These are phyloP conservation scores for Paratrypauchen microcephalus DNA, from an alignment of 2,797 vertebrate species.

Conservation along the genomic window DNA sequence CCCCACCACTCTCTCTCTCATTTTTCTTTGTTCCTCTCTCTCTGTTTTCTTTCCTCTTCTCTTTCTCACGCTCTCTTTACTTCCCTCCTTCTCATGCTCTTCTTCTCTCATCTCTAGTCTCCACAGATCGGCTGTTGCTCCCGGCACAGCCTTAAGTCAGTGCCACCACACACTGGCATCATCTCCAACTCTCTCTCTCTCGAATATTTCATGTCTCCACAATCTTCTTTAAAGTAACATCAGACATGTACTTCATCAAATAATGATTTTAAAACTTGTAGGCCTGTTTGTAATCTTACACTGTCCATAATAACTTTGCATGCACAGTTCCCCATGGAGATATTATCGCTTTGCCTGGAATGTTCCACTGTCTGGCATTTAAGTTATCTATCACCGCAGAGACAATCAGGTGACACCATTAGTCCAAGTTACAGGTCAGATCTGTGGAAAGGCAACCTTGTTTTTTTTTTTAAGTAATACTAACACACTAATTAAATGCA, in stretches of 20 bases:
- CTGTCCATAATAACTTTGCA: too few species aligned
- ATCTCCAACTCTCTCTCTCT: slow-evolving; percentile 13
- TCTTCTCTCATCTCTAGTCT: neutral
- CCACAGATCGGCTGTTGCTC: slow-evolving; percentile 27
- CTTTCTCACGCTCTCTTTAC: neutral
- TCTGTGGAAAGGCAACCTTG: too few species aligned
- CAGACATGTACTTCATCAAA: neutral
- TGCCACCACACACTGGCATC: slow-evolving; percentile 42
- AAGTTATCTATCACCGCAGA: too few species aligned
- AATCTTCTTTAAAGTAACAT: neutral
- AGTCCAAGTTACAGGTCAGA: too few species aligned
- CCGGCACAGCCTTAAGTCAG: slow-evolving; percentile 17
- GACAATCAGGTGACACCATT: too few species aligned
- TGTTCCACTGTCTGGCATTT: too few species aligned
- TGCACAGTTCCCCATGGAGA: too few species aligned
- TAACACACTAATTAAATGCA: too few species aligned
- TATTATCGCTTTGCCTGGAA: too few species aligned
- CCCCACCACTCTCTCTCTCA: neutral
- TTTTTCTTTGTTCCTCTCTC: neutral
- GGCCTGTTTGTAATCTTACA: neutral
- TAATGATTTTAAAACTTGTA: neutral
- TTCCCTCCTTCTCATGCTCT: too few species aligned
- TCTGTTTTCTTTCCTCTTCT: neutral
- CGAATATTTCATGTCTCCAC: neutral
- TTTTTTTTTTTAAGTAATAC: too few species aligned